phyloP scores from a whole-genome alignment of 2,113 vertebrate genomes.

The Leptocoma aspasia region DNA sequence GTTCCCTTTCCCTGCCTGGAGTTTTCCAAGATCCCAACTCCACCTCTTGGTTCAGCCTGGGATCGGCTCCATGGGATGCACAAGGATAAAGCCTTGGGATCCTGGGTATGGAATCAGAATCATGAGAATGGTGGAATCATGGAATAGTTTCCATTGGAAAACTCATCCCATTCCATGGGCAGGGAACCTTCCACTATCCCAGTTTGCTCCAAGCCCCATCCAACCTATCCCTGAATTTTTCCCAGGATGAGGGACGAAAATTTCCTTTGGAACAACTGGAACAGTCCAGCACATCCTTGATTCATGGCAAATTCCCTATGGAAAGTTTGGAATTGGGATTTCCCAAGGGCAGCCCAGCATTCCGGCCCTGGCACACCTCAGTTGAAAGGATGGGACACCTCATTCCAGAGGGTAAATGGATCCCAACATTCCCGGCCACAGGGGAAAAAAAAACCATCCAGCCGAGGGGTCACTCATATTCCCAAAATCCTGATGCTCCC shows the following conservation, averaged over 20 bases:
- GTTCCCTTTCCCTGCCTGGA: neutral
- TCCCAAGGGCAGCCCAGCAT: neutral
- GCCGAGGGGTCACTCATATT: fast-evolving
- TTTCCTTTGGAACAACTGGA: neutral
- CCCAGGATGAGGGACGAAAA: fast-evolving
- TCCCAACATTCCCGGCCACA: fast-evolving
- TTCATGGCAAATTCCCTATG: fast-evolving
- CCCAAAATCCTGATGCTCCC: neutral
- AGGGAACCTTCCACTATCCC: neutral
- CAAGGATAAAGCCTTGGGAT: neutral
- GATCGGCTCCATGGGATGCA: neutral
- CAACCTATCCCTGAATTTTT: neutral
- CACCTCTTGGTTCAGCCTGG: neutral
- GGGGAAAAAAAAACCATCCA: neutral
- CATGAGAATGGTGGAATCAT: neutral
- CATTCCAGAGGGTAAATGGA: neutral
- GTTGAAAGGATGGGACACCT: neutral
- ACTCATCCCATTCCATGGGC: neutral
- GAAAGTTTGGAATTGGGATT: neutral
- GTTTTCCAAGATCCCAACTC: neutral
- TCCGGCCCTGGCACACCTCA: fast-evolving
- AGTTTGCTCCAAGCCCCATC: neutral
- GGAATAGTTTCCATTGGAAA: fast-evolving
- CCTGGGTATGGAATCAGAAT: neutral
- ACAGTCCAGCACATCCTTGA: fast-evolving